A percentile compares a stretch with the other conserved stretches of the same genome.
phyloP scores from a whole-genome alignment of 2,797 vertebrate species.

The Oreochromis grahami region DNA sequence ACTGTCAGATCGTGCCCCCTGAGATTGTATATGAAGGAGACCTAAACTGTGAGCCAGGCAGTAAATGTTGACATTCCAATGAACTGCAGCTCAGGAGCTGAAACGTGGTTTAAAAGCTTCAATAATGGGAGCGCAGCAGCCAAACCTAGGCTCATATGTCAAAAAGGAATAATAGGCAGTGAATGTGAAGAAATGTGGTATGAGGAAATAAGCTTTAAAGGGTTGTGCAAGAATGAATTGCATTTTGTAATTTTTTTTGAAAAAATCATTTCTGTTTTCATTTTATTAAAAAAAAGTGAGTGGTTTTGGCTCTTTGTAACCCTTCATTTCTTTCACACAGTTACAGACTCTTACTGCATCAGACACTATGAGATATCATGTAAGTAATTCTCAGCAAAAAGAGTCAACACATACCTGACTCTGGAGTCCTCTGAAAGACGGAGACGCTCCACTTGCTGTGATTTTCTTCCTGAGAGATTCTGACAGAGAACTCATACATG shows the following conservation, averaged over 20 bases:
- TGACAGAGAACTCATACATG: constrained; percentile 96
- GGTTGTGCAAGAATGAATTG: constrained; percentile 9
- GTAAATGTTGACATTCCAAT: constrained; percentile 59
- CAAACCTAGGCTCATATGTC: constrained; percentile 36
- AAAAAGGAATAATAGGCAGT: constrained; percentile 7
- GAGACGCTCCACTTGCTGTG: constrained; percentile 92
- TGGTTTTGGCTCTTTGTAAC: not conserved
- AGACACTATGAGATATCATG: not conserved
- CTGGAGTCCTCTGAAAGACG: constrained; percentile 94
- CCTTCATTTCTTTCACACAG: not conserved
- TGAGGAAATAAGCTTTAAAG: constrained; percentile 12
- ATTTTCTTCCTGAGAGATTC: constrained; percentile 84
- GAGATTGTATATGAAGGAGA: constrained; percentile 48
- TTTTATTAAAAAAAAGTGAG: not conserved
- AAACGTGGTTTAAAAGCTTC: constrained; percentile 34
- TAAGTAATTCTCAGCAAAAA: not conserved
- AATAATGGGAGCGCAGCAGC: constrained; percentile 23
- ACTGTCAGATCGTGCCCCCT: constrained; percentile 36
- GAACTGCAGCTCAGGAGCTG: constrained; percentile 51
- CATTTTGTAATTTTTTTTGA: not conserved
- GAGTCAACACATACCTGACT: constrained; percentile 81
- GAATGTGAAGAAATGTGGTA: constrained; percentile 35
- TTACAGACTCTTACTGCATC: not conserved
- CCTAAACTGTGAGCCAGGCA: constrained; percentile 38
- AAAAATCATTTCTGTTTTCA: not conserved